Evolutionary conservation across 2,888 invertebrate genomes (phyloP), one percentile per base, ranked within the genome.

Genomic region (Melanostoma mellinum): DNA sequence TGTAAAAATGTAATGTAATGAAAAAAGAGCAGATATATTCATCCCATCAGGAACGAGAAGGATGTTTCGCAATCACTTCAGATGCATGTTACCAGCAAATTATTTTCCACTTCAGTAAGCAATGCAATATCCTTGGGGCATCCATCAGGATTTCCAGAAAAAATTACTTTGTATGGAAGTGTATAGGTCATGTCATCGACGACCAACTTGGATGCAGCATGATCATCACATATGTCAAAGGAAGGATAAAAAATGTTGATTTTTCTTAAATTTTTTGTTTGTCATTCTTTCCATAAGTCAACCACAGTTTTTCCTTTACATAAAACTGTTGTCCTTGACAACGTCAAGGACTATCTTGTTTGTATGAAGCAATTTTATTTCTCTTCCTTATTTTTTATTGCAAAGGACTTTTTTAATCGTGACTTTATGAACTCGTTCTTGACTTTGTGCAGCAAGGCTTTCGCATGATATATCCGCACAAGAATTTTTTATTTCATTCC

Each of bases 91-190:
- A 52, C 55, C 55, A 68, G 79, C 68, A 68, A 74, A 79, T 73
- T 73, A 74, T 79, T 79, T 79, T 79, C 79, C 74, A 73, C 32
- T 42, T 79, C 79, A 74, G 61, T 73, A 79, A 63, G 42, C 68
- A 79, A 68, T 79, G 79, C 79, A 74, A 79, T 79, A 79, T 79
- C 73, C 79, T 73, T 55, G 53, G 48, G 73, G 55, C 73, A 73
- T 63, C 36, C 63, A 63, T 50, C 63, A 63, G 46, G 33, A 33
- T 46, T 32, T 46, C 20, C 61, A 36, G 46, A 30, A 48, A 63
- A 52, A 50, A 50, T 63, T 30, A 50, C 48, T 63, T 48, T 63
- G n/a, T 38, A 63, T 1, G 35, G 30, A 38, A 63, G 50, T 48
- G 50, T 50, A 38, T 50, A 9, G 10, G 6, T 61, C 33, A n/a